These are phyloP conservation scores for Falcaria lacertinaria DNA, from an alignment of 2,888 invertebrate species.

Conservation along the genomic window DNA sequence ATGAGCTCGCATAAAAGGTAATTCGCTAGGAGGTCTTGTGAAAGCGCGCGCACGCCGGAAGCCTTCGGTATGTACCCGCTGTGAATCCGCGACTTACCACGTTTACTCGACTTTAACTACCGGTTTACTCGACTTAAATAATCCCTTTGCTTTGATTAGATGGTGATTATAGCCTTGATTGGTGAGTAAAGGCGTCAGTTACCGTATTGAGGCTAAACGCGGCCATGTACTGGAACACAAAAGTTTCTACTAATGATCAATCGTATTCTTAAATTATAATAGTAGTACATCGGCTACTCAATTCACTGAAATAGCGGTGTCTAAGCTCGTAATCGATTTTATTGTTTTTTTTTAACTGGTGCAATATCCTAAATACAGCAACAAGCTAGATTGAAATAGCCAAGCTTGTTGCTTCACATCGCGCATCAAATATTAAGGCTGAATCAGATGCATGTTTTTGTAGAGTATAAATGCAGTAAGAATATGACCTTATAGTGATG, in stretches of 20 bases:
- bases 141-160: constrained; percentile 47
- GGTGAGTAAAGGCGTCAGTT: constrained; percentile 36
- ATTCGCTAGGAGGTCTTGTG: constrained; percentile 38
- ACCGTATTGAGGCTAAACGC: constrained; percentile 34
- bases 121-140: constrained; percentile 34
- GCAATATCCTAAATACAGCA: no score
- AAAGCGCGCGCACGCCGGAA: constrained; percentile 45
- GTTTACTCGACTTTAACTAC: constrained; percentile 37
- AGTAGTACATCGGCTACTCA: no score
- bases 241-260: constrained; percentile 1
- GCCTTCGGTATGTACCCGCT: constrained; percentile 27
- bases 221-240: constrained; percentile 2
- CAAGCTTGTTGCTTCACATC: no score
- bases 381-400: no score
- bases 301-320: no score
- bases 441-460: no score
- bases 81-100: constrained; percentile 40
- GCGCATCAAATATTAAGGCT: no score
- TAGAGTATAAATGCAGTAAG: no score
- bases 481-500: no score
- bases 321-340: no score
- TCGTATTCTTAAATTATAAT: no score
- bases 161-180: constrained; percentile 44
- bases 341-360: no score
- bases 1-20: constrained; percentile 33